These are phyloP conservation scores for Psammodynastes pulverulentus DNA, from an alignment of 2,113 vertebrate genomes.

Conservation along the genomic window DNA sequence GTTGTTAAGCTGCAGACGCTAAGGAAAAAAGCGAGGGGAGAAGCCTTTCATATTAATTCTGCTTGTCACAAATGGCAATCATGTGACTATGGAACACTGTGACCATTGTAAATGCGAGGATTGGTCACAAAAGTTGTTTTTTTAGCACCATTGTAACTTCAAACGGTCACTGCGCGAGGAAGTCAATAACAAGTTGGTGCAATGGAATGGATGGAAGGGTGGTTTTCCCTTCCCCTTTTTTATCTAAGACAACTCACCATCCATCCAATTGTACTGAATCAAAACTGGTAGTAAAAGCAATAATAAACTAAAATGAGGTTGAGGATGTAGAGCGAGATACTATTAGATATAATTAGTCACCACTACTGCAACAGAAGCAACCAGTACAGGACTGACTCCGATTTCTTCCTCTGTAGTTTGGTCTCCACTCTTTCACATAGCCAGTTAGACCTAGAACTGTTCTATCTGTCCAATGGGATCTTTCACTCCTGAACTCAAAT, in stretches of 20 bases:
- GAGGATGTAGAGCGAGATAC: neutral
- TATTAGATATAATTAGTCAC: neutral
- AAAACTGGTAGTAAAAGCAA: neutral
- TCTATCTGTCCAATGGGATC: neutral
- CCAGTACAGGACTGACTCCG: neutral
- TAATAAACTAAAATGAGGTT: neutral
- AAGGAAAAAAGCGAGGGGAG: neutral
- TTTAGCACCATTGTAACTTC: neutral
- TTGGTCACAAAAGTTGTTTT: neutral
- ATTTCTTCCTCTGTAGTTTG: neutral
- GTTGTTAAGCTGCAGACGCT: neutral
- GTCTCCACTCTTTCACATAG: neutral
- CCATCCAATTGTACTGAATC: neutral
- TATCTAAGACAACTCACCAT: neutral
- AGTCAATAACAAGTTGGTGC: neutral
- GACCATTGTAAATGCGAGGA: neutral
- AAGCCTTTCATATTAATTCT: neutral
- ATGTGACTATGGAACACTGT: neutral
- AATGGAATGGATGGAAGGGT: neutral
- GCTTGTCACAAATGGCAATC: neutral
- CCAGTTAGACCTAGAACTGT: neutral
- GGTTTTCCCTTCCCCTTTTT: neutral
- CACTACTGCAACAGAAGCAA: neutral
- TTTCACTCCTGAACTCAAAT: neutral
- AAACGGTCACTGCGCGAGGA: neutral